Conservation (phyloP, 2,113 vertebrate species). For the Erinaceus europaeus region DNA sequence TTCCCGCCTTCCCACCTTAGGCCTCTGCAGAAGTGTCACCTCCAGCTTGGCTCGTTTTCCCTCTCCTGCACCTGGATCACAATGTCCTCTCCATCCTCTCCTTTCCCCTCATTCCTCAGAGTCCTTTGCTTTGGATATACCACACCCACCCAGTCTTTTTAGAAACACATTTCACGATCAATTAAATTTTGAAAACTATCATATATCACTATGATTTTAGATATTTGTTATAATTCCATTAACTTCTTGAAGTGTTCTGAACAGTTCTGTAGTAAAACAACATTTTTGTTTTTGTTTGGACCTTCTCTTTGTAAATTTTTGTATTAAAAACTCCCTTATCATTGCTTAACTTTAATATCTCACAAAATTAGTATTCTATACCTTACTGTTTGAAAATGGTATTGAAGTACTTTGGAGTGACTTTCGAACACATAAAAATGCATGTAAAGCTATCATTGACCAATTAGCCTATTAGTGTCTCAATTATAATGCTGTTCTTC, state of each 20-base stretch:
- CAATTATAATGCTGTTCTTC: not conserved
- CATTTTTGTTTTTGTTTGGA: not conserved
- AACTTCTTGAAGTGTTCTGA: not conserved
- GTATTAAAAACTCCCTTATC: not conserved
- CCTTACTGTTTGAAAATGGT: not conserved
- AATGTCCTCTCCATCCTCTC: too few relatives aligned
- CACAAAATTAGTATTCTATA: not conserved
- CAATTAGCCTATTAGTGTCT: not conserved
- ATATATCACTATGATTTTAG: not conserved
- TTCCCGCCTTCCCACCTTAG: too few relatives aligned
- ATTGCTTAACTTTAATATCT: not conserved
- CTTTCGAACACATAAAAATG: not conserved
- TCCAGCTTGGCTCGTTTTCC: too few relatives aligned
- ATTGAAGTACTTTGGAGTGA: not conserved
- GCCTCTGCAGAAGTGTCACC: too few relatives aligned
- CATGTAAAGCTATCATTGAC: not conserved
- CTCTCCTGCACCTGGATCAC: too few relatives aligned
- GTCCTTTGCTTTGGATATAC: too few relatives aligned
- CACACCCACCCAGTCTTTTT: too few relatives aligned
- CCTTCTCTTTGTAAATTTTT: not conserved
- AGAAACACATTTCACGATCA: not conserved
- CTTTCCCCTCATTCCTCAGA: too few relatives aligned
- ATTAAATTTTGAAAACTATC: not conserved
- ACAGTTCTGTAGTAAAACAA: not conserved
- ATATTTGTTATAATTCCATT: not conserved